phyloP scores from a whole-genome alignment of 1,140 invertebrate species.

The Diploscapter pachys region DNA sequence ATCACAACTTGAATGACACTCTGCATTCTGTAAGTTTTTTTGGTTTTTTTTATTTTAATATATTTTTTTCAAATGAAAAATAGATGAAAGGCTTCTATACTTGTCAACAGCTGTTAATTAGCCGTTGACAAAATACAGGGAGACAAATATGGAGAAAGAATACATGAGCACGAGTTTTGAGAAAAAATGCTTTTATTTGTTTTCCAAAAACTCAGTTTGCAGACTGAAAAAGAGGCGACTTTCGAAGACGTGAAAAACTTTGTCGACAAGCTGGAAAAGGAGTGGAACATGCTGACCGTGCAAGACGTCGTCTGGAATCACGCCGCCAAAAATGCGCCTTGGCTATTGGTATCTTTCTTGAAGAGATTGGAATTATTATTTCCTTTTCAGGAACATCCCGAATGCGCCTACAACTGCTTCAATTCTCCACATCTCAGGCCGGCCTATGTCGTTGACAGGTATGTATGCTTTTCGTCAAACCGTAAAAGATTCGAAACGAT shows the following conservation, averaged over 20 bases:
- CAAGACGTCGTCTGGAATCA: slow-evolving; percentile 97
- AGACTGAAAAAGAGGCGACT: slow-evolving; percentile 52
- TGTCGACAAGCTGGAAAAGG: slow-evolving; percentile 74
- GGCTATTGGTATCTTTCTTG: slow-evolving; percentile 44
- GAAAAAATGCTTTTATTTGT: no score
- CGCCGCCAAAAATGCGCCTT: slow-evolving; percentile 76
- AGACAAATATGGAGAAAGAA: no score
- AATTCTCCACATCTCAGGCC: slow-evolving; percentile 87
- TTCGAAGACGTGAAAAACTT: slow-evolving; percentile 75
- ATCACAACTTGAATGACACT: slow-evolving; percentile 59
- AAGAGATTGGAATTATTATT: neutral
- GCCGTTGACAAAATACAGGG: no score
- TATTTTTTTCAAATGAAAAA: neutral
- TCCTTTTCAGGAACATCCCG: slow-evolving; percentile 74
- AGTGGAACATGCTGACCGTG: slow-evolving; percentile 86
- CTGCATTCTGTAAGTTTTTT: slow-evolving; percentile 4
- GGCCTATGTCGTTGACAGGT: slow-evolving; percentile 80
- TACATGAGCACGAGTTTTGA: no score
- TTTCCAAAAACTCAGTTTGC: neutral
- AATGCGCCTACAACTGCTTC: slow-evolving; percentile 83
- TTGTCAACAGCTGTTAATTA: no score
- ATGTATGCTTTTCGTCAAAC: neutral
- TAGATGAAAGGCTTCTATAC: no score
- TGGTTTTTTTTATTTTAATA: neutral
- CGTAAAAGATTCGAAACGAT: neutral